phyloP scores from a whole-genome alignment of 2,113 vertebrate genomes.

The Festucalex cinctus region DNA sequence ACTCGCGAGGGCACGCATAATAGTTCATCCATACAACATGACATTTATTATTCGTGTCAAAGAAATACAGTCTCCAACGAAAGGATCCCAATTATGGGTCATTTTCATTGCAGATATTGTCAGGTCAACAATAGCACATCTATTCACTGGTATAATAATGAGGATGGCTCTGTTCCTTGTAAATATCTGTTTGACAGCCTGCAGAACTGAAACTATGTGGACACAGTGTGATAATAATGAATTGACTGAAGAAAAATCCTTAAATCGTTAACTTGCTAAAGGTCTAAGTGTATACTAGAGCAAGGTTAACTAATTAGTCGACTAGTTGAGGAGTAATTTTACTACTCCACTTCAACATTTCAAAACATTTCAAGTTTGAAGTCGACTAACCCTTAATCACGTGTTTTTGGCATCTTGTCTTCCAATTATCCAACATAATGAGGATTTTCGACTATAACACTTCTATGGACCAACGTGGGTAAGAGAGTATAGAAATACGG shows the following conservation, averaged over 20 bases:
- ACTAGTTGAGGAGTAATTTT: neutral
- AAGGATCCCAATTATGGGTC: slow-evolving; percentile 5
- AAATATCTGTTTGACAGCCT: neutral
- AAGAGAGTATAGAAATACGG: neutral
- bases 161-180: slow-evolving; percentile 2
- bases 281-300: neutral
- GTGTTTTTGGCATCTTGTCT: neutral
- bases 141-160: neutral
- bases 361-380: neutral
- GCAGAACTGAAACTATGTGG: neutral
- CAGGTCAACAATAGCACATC: neutral
- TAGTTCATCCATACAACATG: slow-evolving; percentile 9
- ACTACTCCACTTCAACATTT: neutral
- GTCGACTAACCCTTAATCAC: neutral
- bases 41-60: slow-evolving; percentile 21
- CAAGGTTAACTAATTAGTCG: neutral
- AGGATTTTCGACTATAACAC: no score
- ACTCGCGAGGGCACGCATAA: slow-evolving; percentile 18
- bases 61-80: slow-evolving; percentile 5
- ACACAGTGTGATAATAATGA: neutral
- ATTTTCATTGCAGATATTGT: slow-evolving; percentile 1
- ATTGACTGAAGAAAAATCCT: no score
- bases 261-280: neutral
- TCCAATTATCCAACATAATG: neutral
- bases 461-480: no score